phyloP scores from a whole-genome alignment of 64 coral and sea anemone genomes.

The Acropora tenuis region DNA sequence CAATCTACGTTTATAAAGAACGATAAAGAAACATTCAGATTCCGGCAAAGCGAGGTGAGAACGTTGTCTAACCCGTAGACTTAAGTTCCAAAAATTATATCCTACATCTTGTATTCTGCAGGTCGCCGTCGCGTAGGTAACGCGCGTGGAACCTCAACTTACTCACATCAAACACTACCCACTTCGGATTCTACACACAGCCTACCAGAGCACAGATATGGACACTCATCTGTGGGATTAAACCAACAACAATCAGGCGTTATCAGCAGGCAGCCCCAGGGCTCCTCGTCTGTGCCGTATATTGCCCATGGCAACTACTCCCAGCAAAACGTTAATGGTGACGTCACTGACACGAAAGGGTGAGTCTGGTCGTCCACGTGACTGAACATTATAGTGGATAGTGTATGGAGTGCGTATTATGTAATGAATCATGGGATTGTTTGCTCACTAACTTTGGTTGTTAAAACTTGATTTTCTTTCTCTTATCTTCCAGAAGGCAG shows the following conservation, averaged over 20 bases:
- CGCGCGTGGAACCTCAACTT: constrained; percentile 64
- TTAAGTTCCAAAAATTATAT: too few species aligned
- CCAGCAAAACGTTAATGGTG: constrained; percentile 23
- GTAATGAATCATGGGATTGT: too few species aligned
- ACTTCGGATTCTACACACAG: constrained; percentile 56
- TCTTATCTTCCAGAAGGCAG: background rate
- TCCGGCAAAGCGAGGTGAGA: background rate
- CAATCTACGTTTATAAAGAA: background rate
- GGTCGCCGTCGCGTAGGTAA: constrained; percentile 56
- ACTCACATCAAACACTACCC: constrained; percentile 61
- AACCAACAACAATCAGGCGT: constrained; percentile 36
- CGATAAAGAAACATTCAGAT: background rate
- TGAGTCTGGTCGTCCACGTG: background rate
- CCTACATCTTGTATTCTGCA: background rate
- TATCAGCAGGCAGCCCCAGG: constrained; percentile 51
- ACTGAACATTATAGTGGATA: too few species aligned
- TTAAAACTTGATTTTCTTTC: too few species aligned
- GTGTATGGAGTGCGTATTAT: too few species aligned
- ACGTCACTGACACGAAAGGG: constrained; percentile 13
- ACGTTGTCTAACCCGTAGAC: too few species aligned
- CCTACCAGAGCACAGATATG: constrained; percentile 51
- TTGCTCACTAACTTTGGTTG: too few species aligned
- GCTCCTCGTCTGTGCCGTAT: constrained; percentile 75
- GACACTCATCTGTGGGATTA: constrained; percentile 45
- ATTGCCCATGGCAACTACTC: constrained; percentile 59